Conservation (phyloP, 2,888 invertebrate genomes). For the Glyphotaelius pellucidus region DNA sequence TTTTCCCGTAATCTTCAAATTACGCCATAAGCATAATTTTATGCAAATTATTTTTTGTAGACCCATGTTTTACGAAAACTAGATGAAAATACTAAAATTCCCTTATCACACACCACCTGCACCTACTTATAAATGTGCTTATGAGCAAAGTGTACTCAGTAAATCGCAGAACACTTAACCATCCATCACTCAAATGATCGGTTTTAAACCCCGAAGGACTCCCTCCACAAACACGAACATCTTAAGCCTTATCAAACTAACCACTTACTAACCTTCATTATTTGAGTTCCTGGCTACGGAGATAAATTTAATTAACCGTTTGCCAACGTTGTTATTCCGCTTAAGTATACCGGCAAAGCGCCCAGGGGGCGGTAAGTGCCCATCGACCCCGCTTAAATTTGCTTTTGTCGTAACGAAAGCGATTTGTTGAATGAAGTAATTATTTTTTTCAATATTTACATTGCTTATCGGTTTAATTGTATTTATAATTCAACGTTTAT, state of each 20-base stretch:
- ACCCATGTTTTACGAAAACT: not conserved
- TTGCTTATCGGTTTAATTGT: not conserved
- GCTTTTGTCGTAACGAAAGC: not conserved
- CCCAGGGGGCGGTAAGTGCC: slow-evolving; percentile 9
- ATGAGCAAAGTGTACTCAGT: not conserved
- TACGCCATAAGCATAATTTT: too few relatives aligned
- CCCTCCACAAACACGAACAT: slow-evolving; percentile 15
- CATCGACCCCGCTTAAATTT: not conserved
- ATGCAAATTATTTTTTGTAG: not conserved
- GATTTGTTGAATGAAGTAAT: slow-evolving; percentile 4
- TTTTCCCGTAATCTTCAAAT: too few relatives aligned
- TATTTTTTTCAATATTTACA: slow-evolving; percentile 15
- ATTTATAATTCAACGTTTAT: not conserved
- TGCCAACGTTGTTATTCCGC: slow-evolving; percentile 20
- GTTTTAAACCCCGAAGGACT: slow-evolving; percentile 8
- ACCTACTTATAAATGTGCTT: not conserved
- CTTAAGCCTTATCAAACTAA: slow-evolving; percentile 26
- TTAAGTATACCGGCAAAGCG: slow-evolving; percentile 24
- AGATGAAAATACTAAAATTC: not conserved
- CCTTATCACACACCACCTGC: not conserved
- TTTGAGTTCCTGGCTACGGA: slow-evolving; percentile 36
- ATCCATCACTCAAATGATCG: not conserved
- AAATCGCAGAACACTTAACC: not conserved
- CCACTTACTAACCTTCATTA: slow-evolving; percentile 32
- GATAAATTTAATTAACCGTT: slow-evolving; percentile 45